Base-by-base conservation (phyloP, 2,888 invertebrate species). In the Drosophila emarginata region DNA sequence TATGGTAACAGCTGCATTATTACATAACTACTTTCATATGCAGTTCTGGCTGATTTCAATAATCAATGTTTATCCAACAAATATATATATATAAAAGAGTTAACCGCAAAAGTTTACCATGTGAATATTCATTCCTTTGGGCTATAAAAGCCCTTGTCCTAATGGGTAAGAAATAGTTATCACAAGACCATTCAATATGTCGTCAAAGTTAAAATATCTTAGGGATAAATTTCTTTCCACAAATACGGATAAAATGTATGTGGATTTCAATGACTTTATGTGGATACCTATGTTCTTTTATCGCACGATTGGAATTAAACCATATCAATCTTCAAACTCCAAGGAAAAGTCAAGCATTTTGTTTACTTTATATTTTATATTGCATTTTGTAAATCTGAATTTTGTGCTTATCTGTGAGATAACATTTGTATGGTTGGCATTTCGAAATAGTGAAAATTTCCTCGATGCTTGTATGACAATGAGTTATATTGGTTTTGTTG, bases 381-480 rank as follows among this genome's bases (percentile, higher is more conserved):
- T 18, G 0, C 64, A 62, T 11, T 26, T 78, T 0, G n/a, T 73
- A 0, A 88, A 87, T 63, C 58, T 87, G 4, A 72, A 67, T n/a
- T 5, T 74, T 0, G 65, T 60, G 11, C 51, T 83, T 4, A 0
- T 76, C 3, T 68, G 76, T 18, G 83, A 88, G 64, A 9, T 80
- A 0, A 12, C 68, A 0, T 89, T 76, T 63, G 71, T 85, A 0
- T 26, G 71, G 5, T 18, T 64, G 45, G 77, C 82, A 0, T 64
- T 88, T 2, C 67, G 71, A 1, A 45, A 45, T 45, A 67, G 69
- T 4, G 74, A 78, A 12, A 64, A 79, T 26, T 81, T 89, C 12
- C n/a, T 89, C 0, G 83, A 87, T 51, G 85, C 80, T 36, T 88
- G 77, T 9, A 82, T 81, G 65, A 72, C 78, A 0, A 69, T 80